Conservation (phyloP, 2,888 invertebrate genomes). For the Sarcophaga caerulescens region DNA sequence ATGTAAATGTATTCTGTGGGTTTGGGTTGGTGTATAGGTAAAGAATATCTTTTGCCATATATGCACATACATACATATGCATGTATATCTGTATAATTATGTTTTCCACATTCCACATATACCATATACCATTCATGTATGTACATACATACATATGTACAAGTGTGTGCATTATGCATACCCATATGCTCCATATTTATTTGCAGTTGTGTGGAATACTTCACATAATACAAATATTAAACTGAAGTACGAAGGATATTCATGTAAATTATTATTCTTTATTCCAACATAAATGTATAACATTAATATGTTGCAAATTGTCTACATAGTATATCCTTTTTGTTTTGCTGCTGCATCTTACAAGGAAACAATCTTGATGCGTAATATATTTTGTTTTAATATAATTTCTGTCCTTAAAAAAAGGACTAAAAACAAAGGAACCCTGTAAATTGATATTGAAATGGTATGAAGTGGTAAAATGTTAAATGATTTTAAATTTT, state of each 20-base stretch:
- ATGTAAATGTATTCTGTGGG: conserved; percentile 21
- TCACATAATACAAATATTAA: conserved; percentile 29
- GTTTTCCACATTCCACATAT: background rate
- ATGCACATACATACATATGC: background rate
- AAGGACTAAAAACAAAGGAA: background rate
- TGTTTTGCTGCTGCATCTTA: background rate
- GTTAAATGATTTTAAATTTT: no score
- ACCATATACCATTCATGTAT: background rate
- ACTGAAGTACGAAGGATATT: background rate
- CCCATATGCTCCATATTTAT: background rate
- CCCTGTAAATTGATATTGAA: background rate
- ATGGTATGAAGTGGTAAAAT: no score
- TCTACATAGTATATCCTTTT: background rate
- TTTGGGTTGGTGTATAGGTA: background rate
- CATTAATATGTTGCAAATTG: conserved; percentile 33
- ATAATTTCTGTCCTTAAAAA: background rate
- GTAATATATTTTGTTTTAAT: background rate
- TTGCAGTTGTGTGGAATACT: conserved; percentile 1
- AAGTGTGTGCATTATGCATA: no score
- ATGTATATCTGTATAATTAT: background rate
- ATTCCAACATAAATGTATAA: background rate
- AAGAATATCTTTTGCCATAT: background rate
- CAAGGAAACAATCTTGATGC: background rate
- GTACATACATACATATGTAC: background rate
- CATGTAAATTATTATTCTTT: no score